A percentile compares a stretch with the other conserved stretches of the same genome.
These are phyloP conservation scores for Heptranchias perlo DNA, from an alignment of 2,113 vertebrate species.

Conservation along the genomic window DNA sequence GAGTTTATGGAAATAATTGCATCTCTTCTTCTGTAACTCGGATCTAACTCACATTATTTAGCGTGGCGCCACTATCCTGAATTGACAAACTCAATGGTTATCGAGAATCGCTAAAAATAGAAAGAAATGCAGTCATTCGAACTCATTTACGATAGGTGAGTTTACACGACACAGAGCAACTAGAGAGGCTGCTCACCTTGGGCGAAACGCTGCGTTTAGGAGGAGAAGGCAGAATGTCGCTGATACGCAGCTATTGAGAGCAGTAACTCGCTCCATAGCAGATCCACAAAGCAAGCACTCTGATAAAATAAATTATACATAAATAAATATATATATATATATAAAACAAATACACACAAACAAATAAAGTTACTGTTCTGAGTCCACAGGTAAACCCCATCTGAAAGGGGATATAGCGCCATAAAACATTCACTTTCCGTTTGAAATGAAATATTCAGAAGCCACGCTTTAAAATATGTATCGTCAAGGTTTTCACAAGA, in stretches of 20 bases:
- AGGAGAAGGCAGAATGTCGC: slow-evolving; percentile 67
- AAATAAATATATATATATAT: not conserved
- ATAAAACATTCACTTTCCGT: not conserved
- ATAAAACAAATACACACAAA: not conserved
- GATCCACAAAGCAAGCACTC: slow-evolving; percentile 52
- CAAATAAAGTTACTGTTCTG: not conserved
- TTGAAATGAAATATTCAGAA: not conserved
- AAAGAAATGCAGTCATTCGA: slow-evolving; percentile 5
- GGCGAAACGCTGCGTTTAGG: slow-evolving; percentile 65
- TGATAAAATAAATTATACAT: slow-evolving; percentile 21
- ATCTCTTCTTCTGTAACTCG: not conserved
- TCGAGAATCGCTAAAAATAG: not conserved
- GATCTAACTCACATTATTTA: not conserved
- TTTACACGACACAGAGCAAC: not conserved
- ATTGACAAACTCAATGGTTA: not conserved
- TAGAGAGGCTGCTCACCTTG: slow-evolving; percentile 72
- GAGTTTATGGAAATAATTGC: not conserved
- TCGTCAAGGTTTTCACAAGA: not conserved
- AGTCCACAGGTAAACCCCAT: not conserved
- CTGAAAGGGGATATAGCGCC: not conserved
- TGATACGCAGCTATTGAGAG: slow-evolving; percentile 72
- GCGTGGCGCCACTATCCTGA: not conserved
- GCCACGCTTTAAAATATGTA: not conserved
- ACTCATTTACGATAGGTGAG: not conserved
- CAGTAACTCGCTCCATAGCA: slow-evolving; percentile 71